Conservation (phyloP, 2,113 vertebrate species). For the Erpornis zantholeuca region DNA sequence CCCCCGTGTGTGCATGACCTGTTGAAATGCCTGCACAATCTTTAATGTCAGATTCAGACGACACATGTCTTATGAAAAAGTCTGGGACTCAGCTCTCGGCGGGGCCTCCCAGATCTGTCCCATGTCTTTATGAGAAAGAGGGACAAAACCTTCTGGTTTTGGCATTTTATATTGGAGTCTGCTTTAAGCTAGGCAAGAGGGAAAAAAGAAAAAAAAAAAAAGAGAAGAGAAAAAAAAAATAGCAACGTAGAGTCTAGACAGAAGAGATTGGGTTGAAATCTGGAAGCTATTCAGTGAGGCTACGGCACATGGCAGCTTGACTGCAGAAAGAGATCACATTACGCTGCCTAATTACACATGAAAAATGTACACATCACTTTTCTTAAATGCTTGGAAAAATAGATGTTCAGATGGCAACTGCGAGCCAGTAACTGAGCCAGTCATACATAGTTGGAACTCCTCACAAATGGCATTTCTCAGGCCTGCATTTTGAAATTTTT, state of each 20-base stretch:
- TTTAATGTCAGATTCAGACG: conserved; percentile 77
- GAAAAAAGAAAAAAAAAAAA: background rate
- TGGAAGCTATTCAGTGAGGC: conserved; percentile 85
- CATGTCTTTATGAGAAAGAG: conserved; percentile 79
- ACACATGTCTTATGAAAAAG: conserved; percentile 79
- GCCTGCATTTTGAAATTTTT: background rate
- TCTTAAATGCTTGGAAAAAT: conserved; percentile 74
- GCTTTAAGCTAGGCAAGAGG: conserved; percentile 68
- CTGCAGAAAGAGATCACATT: conserved; percentile 81
- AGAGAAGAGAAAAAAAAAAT: conserved; percentile 38
- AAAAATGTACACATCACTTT: conserved; percentile 80
- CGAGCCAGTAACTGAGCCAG: conserved; percentile 27
- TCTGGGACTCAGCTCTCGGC: conserved; percentile 66
- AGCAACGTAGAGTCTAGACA: conserved; percentile 92
- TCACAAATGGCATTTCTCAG: conserved; percentile 52
- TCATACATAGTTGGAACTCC: background rate
- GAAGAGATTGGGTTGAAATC: conserved; percentile 86
- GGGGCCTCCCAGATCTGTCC: conserved; percentile 70
- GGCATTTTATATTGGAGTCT: conserved; percentile 81
- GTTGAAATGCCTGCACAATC: conserved; percentile 73
- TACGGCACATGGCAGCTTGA: conserved; percentile 77
- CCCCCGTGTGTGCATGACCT: conserved; percentile 55
- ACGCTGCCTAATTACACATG: conserved; percentile 87
- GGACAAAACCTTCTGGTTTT: conserved; percentile 82
- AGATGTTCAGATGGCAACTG: conserved; percentile 66